Evolutionary conservation across 2,113 vertebrate genomes (phyloP), one percentile per base, ranked within the genome.

Genomic region (Catharus fuscescens): DNA sequence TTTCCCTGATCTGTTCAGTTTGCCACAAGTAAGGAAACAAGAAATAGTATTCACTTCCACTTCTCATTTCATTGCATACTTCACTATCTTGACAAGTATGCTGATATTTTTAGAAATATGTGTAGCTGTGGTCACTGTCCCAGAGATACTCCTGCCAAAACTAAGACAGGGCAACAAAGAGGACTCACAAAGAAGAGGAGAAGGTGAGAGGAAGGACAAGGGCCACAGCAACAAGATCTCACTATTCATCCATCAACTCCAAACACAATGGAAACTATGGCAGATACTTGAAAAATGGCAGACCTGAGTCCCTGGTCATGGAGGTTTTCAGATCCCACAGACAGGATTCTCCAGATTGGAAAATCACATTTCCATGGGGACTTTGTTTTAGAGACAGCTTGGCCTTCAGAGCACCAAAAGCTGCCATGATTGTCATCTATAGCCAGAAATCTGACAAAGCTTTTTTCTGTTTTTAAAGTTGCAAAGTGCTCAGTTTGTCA

Each of bases 201-300:
- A 74, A 86, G 3, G 14, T 10, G 19, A 86, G 21, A 71, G 12
- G 9, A 71, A 60, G 8, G 14, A 15, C 32, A 73, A 32, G 19
- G 6, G 4, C 38, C 8, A 2, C 36, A 71, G 44, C 26, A 38
- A 3, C 29, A 50, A 76, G 18, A 45, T 64, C 18, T 5, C 23
- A 26, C 9, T 21, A 15, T 56, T 71, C 2, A 0, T 76, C 24
- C 34, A 3, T 28, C 2, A 5, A 53, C 16, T 7, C 24, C 16
- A 64, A 25, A 74, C 20, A 40, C 20, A 24, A 18, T 34, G 40
- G 9, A 47, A 44, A 56, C 36, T 71, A 9, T 9, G 26, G n/a
- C 9, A 88, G 25, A 12, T 70, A n/a, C 25, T 25, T 64, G 34
- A 44, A 66, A 78, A 88, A 70, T 38, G 10, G 19, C 32, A 66